Evolutionary conservation across 2,888 invertebrate genomes (phyloP).

Genomic region (Drosophila picticornis): DNA sequence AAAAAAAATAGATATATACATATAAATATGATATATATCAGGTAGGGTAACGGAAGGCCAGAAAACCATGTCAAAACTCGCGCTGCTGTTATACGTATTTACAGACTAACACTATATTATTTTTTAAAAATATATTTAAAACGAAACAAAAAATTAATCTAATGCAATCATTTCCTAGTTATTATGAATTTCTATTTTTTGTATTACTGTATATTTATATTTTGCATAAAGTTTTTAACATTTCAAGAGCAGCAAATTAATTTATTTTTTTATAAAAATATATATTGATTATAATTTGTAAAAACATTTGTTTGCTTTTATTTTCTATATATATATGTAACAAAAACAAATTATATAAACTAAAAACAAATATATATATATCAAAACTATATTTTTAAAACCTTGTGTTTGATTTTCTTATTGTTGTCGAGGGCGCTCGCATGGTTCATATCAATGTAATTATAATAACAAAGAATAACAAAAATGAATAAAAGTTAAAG

Average conservation of each 20-base stretch:
- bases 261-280: constrained; percentile 33
- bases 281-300: constrained; percentile 40
- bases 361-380: constrained; percentile 37
- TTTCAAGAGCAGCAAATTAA: constrained; percentile 10
- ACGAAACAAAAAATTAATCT: constrained; percentile 1
- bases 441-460: constrained; percentile 67
- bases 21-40: constrained; percentile 28
- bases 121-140: constrained; percentile 7
- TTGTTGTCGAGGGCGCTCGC: constrained; percentile 41
- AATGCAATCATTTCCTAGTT: constrained; percentile 24
- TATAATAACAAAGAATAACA: constrained; percentile 22
- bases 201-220: constrained; percentile 23
- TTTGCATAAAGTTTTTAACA: constrained; percentile 26
- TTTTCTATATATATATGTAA: constrained; percentile 24
- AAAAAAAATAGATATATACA: constrained; percentile 23
- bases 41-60: constrained; percentile 41
- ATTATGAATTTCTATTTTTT: constrained; percentile 16
- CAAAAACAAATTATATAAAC: constrained; percentile 25
- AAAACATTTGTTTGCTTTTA: constrained; percentile 36
- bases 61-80: constrained; percentile 51
- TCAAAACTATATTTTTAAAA: constrained; percentile 33
- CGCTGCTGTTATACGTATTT: constrained; percentile 62
- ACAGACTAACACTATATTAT: constrained; percentile 37
- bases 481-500: constrained; percentile 16
- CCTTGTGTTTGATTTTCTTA: constrained; percentile 28